phyloP scores from a whole-genome alignment of 1,140 invertebrate species.

The Neotoxoptera formosana region DNA sequence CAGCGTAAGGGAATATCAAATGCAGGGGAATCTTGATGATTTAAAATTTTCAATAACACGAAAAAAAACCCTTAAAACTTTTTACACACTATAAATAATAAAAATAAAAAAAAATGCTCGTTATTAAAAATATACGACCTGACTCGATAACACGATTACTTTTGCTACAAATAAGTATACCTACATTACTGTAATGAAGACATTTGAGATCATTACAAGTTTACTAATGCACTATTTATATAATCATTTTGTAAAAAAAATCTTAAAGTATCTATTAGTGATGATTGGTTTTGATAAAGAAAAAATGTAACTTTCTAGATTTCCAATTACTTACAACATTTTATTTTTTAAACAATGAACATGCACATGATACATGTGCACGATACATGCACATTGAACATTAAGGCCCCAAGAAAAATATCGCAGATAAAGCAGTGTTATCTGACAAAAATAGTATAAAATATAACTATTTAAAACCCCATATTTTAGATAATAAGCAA shows the following conservation, averaged over 20 bases:
- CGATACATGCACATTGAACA: not conserved
- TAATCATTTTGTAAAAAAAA: not conserved
- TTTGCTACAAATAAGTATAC: not conserved
- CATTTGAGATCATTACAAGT: not conserved
- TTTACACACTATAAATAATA: slow-evolving; percentile 11
- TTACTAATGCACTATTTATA: slow-evolving; percentile 8
- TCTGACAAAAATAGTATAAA: not conserved
- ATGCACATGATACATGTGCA: not conserved
- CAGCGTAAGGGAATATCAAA: not conserved
- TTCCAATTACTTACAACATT: not conserved
- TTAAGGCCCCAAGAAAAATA: not conserved
- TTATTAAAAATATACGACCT: slow-evolving; percentile 7
- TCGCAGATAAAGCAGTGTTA: not conserved
- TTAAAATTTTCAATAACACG: not conserved
- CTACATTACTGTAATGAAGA: not conserved
- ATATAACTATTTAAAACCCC: not conserved
- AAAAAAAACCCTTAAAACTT: slow-evolving; percentile 17
- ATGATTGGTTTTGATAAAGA: not conserved
- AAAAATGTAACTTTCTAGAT: not conserved
- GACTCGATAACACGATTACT: not conserved
- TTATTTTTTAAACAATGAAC: not conserved
- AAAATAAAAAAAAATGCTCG: not conserved
- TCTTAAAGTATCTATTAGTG: not conserved
- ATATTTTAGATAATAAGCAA: not conserved
- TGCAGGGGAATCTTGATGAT: not conserved